These are phyloP conservation scores for Heteractis magnifica DNA, from an alignment of 92 coral and sea anemone species.

Conservation along the genomic window DNA sequence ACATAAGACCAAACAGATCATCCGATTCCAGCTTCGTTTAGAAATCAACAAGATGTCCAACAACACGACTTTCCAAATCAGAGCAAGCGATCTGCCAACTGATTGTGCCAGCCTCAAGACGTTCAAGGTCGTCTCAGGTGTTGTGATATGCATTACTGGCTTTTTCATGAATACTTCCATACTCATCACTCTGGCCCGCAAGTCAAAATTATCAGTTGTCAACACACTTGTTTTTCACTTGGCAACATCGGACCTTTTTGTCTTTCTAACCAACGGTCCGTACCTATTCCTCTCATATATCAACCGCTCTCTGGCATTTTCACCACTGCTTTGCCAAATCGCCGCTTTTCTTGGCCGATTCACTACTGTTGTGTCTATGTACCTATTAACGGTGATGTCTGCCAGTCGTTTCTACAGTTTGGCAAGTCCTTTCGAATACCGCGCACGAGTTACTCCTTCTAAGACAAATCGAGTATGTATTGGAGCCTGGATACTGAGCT, in stretches of 20 bases:
- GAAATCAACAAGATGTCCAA: not conserved
- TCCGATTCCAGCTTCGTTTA: not conserved
- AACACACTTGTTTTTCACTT: slow-evolving; percentile 7
- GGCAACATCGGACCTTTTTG: not conserved
- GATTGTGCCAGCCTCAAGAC: not conserved
- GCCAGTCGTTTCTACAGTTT: slow-evolving; percentile 14
- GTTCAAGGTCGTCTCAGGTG: not conserved
- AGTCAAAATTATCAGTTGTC: not conserved
- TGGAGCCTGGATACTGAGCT: slow-evolving; percentile 9
- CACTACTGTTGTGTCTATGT: not conserved
- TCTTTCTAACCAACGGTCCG: slow-evolving; percentile 1
- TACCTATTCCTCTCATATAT: not conserved
- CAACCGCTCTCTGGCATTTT: not conserved
- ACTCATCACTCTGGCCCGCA: slow-evolving; percentile 3
- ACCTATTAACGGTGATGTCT: slow-evolving; percentile 18
- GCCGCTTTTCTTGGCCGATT: slow-evolving; percentile 1
- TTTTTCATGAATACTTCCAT: not conserved
- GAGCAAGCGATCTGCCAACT: not conserved
- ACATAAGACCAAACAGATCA: too few relatives aligned
- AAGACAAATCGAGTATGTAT: not conserved
- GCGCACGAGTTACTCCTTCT: not conserved
- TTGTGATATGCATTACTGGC: not conserved
- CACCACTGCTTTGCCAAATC: not conserved
- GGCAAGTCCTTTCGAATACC: slow-evolving; percentile 1
- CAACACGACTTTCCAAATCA: not conserved